Conservation (phyloP, 1,140 invertebrate species). For the Nephila pilipes region DNA sequence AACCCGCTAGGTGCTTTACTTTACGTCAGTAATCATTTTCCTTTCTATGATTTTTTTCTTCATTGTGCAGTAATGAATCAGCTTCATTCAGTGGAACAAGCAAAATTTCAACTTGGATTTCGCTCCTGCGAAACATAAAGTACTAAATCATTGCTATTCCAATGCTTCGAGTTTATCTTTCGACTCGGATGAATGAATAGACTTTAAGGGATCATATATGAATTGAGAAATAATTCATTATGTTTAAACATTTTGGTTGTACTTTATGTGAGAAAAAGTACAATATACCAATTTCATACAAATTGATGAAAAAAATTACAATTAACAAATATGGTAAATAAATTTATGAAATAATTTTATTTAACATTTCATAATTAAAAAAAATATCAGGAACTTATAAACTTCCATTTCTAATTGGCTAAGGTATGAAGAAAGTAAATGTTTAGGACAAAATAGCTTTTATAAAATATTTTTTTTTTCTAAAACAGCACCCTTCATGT, state of each 20-base stretch:
- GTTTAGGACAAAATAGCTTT: too few species aligned
- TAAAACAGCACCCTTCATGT: too few species aligned
- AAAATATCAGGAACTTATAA: too few species aligned
- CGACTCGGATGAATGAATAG: neutral
- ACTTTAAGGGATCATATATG: neutral
- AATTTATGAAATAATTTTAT: too few species aligned
- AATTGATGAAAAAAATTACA: too few species aligned
- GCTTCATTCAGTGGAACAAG: constrained; percentile 41
- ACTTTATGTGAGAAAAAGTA: neutral
- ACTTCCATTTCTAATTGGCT: too few species aligned
- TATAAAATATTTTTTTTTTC: too few species aligned
- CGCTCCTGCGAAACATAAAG: constrained; percentile 26
- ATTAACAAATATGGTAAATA: too few species aligned
- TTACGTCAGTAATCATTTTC: constrained; percentile 58
- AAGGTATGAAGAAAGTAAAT: too few species aligned
- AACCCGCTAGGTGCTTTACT: constrained; percentile 31
- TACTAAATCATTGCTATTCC: constrained; percentile 45
- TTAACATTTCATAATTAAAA: too few species aligned
- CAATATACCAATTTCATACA: too few species aligned
- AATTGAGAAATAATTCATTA: neutral
- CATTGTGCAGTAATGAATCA: constrained; percentile 51
- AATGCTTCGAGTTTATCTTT: constrained; percentile 33
- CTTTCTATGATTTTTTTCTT: constrained; percentile 24
- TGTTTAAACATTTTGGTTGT: neutral
- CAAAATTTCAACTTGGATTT: constrained; percentile 29